Conservation (phyloP, 2,797 vertebrate genomes). For the Karalla daura region DNA sequence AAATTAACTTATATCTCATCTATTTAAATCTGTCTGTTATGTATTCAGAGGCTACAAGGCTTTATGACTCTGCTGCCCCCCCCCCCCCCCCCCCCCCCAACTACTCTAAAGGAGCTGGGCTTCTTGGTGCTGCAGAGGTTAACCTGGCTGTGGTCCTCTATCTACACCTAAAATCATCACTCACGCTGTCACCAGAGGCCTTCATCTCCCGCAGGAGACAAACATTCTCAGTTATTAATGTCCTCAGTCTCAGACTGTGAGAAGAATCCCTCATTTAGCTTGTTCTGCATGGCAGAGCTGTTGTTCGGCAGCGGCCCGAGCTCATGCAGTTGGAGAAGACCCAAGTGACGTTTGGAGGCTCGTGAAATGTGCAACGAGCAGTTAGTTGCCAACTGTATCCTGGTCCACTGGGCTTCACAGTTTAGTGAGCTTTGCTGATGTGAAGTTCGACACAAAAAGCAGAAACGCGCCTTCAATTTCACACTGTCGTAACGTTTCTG, state of each 20-base stretch:
- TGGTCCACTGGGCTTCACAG: slow-evolving; percentile 65
- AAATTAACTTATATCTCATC: too few species aligned
- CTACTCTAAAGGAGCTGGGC: too few species aligned
- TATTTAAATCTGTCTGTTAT: too few species aligned
- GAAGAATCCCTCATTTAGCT: slow-evolving; percentile 60
- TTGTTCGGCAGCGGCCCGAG: slow-evolving; percentile 47
- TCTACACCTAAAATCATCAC: slow-evolving; percentile 32
- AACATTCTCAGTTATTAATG: slow-evolving; percentile 63
- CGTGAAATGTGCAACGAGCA: slow-evolving; percentile 71
- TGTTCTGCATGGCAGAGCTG: slow-evolving; percentile 61
- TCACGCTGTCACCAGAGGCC: slow-evolving; percentile 17
- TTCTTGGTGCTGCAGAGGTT: slow-evolving; percentile 29
- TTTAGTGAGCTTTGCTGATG: slow-evolving; percentile 50
- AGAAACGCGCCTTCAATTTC: slow-evolving; percentile 16
- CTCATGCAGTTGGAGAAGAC: slow-evolving; percentile 57
- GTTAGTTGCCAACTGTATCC: slow-evolving; percentile 70
- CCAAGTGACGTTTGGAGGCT: slow-evolving; percentile 59
- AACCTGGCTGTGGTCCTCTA: not conserved
- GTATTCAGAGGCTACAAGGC: not conserved
- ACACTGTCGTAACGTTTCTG: not conserved
- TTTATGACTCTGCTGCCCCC: not conserved
- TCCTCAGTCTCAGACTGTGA: slow-evolving; percentile 55
- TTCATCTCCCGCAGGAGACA: slow-evolving; percentile 32
- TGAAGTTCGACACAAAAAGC: slow-evolving; percentile 41
- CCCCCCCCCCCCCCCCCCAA: too few species aligned